Base-by-base conservation (phyloP, 2,113 vertebrate genomes). In the Leptodactylus fuscus region DNA sequence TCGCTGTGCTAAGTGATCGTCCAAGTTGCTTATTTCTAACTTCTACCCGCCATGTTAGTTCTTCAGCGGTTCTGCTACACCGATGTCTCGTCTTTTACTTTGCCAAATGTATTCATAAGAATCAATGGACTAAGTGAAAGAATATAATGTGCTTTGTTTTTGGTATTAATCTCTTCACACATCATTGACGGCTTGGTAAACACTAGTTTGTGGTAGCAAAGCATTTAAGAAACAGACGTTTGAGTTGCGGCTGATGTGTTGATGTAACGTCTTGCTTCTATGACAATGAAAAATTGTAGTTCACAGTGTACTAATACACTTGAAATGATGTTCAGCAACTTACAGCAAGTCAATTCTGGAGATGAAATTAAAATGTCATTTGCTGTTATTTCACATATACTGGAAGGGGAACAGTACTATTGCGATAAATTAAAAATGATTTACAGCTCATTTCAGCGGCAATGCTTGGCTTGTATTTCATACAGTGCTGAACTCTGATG, bases 41-140 rank as follows among this genome's bases (percentile, higher is more conserved):
- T 49, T 16, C 2, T 20, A 10, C 71, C 76, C 83, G 34, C 80
- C 88, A 81, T 88, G 89, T 74, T 58, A 83, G 79, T 81, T 76
- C 91, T 87, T 38, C 81, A 9, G 34, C 71, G 86, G 84, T 85
- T 85, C 51, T 87, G 34, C 81, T 87, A 76, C 89, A 86, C 58
- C 88, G 90, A 82, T 82, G 83, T 89, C 85, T 91, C 89, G 87
- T 48, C 15, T 65, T 58, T 70, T 77, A 71, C 24, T 58, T 73
- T 49, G 13, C 27, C 51, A 53, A 81, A 60, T 73, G 32, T 76
- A 81, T 80, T 81, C 77, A 73, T 86, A 86, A 73, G 84, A 86
- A 86, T 86, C 69, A 60, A 81, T 81, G 69, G 67, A 12, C 67
- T 46, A 83, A 46, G 51, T 48, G 41, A 67, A 79, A 34, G 65